Evolutionary conservation across 2,797 vertebrate genomes (phyloP).

Genomic region (Bradypodion ventrale): DNA sequence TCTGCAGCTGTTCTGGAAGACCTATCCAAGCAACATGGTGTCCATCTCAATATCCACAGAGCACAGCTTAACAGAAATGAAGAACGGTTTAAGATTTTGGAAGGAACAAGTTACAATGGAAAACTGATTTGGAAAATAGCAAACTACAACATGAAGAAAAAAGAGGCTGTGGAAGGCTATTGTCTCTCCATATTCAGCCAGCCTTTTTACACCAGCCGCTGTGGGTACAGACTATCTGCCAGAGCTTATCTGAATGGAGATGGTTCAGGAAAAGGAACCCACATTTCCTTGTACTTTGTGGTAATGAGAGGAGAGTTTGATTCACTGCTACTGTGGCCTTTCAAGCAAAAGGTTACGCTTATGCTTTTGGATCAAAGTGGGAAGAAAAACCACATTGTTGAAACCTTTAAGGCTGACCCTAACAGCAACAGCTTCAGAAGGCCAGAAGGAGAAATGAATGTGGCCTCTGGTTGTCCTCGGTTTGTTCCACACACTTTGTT

Average conservation of each 20-base stretch:
- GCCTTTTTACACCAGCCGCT: slow-evolving; percentile 88
- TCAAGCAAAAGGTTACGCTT: slow-evolving; percentile 86
- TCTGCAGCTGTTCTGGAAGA: slow-evolving; percentile 79
- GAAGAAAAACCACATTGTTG: slow-evolving; percentile 79
- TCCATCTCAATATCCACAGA: slow-evolving; percentile 83
- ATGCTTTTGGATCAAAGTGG: slow-evolving; percentile 89
- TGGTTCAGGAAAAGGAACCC: slow-evolving; percentile 82
- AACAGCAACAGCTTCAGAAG: slow-evolving; percentile 85
- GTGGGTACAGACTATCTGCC: slow-evolving; percentile 86
- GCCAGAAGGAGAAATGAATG: slow-evolving; percentile 82
- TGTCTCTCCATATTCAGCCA: slow-evolving; percentile 81
- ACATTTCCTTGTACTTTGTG: slow-evolving; percentile 88
- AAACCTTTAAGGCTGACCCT: slow-evolving; percentile 85
- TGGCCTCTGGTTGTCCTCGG: slow-evolving; percentile 85
- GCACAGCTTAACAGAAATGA: slow-evolving; percentile 84
- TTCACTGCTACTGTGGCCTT: slow-evolving; percentile 88
- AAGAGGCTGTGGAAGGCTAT: slow-evolving; percentile 78
- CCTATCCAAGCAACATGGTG: slow-evolving; percentile 81
- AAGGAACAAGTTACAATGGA: slow-evolving; percentile 84
- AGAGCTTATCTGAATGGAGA: slow-evolving; percentile 88
- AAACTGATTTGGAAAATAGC: slow-evolving; percentile 92
- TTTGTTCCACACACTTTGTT: slow-evolving; percentile 81
- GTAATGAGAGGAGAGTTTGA: slow-evolving; percentile 92
- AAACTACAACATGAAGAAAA: slow-evolving; percentile 81
- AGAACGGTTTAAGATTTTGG: slow-evolving; percentile 85